These are phyloP conservation scores for Diacarnus erythraeanus DNA, from an alignment of 37 sponge, comb jelly and placozoan species.

Conservation along the genomic window DNA sequence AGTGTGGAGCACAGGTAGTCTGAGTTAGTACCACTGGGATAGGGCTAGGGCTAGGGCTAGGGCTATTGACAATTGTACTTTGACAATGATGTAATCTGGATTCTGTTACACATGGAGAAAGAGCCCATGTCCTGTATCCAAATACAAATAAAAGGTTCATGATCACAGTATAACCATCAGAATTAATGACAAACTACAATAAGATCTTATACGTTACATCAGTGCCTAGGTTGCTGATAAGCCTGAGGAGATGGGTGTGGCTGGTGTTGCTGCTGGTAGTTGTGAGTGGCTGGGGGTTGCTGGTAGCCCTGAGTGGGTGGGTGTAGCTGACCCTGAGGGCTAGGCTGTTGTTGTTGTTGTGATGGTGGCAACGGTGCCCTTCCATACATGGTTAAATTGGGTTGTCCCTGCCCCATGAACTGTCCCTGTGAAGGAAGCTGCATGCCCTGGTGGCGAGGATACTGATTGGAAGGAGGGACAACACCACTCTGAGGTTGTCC, in stretches of 20 bases:
- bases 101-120: too few relatives aligned
- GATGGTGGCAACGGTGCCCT: neutral
- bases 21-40: too few relatives aligned
- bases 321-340: neutral
- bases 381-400: neutral
- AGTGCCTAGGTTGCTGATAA: neutral
- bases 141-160: too few relatives aligned
- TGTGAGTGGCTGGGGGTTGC: neutral
- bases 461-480: neutral
- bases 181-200: too few relatives aligned
- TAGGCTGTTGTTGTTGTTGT: neutral
- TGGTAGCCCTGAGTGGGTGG: neutral
- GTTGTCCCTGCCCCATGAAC: neutral
- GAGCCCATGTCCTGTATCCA: too few relatives aligned
- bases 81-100: too few relatives aligned
- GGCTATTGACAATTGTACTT: too few relatives aligned
- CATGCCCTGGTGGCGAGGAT: neutral
- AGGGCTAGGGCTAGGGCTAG: too few relatives aligned
- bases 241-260: neutral
- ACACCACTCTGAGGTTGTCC: neutral
- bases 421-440: neutral
- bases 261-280: neutral
- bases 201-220: neutral
- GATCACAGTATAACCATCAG: too few relatives aligned
- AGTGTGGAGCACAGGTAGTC: too few relatives aligned